Evolutionary conservation across 2,113 vertebrate species (phyloP).

Genomic region (Cololabis saira): DNA sequence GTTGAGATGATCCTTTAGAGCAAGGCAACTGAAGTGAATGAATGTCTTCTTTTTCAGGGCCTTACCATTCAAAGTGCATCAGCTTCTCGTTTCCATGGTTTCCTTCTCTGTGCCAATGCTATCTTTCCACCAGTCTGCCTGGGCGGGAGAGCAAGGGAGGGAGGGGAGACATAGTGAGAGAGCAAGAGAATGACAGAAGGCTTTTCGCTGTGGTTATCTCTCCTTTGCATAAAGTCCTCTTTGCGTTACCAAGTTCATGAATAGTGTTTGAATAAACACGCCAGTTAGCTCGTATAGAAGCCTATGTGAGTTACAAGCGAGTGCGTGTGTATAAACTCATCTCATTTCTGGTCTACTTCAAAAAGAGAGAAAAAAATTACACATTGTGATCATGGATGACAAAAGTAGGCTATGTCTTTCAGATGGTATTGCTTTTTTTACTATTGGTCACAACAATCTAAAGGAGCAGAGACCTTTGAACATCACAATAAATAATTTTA

Average conservation of each 20-base stretch:
- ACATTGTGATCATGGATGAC: conserved; percentile 60
- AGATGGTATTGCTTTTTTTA: conserved; percentile 49
- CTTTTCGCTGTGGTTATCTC: conserved; percentile 75
- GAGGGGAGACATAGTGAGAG: conserved; percentile 16
- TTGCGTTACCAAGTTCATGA: conserved; percentile 65
- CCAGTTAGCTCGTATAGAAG: conserved; percentile 57
- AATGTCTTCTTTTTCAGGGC: conserved; percentile 76
- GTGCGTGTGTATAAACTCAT: conserved; percentile 69
- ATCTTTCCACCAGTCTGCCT: conserved; percentile 67
- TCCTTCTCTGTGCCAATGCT: conserved; percentile 68
- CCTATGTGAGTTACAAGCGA: conserved; percentile 66
- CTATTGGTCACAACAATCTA: conserved; percentile 47
- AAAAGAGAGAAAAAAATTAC: conserved; percentile 34
- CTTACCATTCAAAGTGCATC: conserved; percentile 79
- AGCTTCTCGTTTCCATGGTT: conserved; percentile 80
- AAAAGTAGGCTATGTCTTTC: conserved; percentile 40
- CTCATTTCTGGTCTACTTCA: conserved; percentile 69
- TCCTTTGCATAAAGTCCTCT: conserved; percentile 76
- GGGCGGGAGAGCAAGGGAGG: conserved; percentile 21
- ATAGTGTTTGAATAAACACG: conserved; percentile 68
- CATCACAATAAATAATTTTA: conserved; percentile 44
- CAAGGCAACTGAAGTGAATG: conserved; percentile 67
- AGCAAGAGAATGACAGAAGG: conserved; percentile 62
- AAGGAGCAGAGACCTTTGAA: conserved; percentile 52
- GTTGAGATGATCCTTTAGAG: conserved; percentile 55